Base-by-base conservation (phyloP, 1,140 invertebrate species). In the Drosophila nigromelanica region DNA sequence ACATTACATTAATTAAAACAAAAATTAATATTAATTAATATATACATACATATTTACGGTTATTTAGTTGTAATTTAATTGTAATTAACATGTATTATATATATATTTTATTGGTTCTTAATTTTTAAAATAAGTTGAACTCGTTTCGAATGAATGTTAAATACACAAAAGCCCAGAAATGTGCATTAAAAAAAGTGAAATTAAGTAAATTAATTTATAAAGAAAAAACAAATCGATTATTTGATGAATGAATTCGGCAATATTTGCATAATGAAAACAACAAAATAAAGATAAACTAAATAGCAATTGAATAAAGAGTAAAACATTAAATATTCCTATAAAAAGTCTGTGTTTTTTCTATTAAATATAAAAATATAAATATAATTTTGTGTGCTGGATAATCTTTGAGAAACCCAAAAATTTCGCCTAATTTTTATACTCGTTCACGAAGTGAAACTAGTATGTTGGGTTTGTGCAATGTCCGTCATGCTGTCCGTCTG, bases 31-130 rank as follows among this genome's bases (percentile, higher is more conserved):
- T 33, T 40, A 61, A 54, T 40, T 45, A 54, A 60, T 39, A 12
- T 45, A 55, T 58, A 54, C 43, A 50, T 10, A 48, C 21, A 69
- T 15, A 61, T 61, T 68, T 83, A 80, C 80, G 78, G 82, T 87
- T 85, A 85, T 87, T 86, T 85, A 87, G 78, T 85, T 85, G 82
- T 85, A 86, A 85, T 78, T 85, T 33, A 63, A 48, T 63, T 72
- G 50, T 80, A 85, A 86, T 77, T 78, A 58, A 52, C 66, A 63
- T 86, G 82, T 85, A 86, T 40, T 72, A 82, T 83, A 80, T 83
- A 80, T 67, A 80, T 80, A 71, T 14, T 71, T 50, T 59, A 60
- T 70, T 85, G 73, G 73, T 71, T 69, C 63, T 54, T 48, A 70
- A 67, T 77, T 50, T 77, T 21, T 66, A 45, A 74, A 58, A 27